Evolutionary conservation across 2,113 vertebrate genomes (phyloP), one percentile per base, ranked within the genome.

Genomic region (Hippoglossus stenolepis): DNA sequence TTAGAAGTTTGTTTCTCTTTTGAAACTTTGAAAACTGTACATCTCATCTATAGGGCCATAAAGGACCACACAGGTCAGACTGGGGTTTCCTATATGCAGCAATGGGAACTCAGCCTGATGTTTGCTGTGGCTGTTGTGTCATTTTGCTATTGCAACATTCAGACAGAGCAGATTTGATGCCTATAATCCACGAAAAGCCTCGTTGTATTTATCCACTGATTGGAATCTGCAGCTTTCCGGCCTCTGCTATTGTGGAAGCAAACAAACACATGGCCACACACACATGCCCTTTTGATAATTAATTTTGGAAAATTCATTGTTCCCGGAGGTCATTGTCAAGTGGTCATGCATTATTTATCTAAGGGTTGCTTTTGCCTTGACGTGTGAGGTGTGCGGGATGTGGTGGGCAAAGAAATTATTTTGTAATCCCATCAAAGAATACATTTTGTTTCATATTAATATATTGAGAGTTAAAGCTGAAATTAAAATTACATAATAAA

Each of bases 271-370:
- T 76, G 63, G 65, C 61, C 54, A 74, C 69, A 56, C 81, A 38
- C 35, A 38, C 35, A 38, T 38, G 68, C 75, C 68, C 84, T 84
- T 24, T 80, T 80, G 64, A 85, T 87, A 67, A 91, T 88, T 82
- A 21, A 77, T 79, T 76, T 66, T 24, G n/a, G 61, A 70, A 70
- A 85, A 82, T 71, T 62, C 63, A 80, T 85, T 85, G 75, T 79
- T 65, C 20, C 20, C 28, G 58, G 35, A 73, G 69, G 73, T 79
- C 72, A 81, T 59, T 77, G 58, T 75, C 77, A 86, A 80, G 49
- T 67, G 43, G 8, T 43, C 31, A 56, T 81, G 73, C 53, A 78
- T 87, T 80, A 75, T 86, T 86, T 45, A 83, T 62, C 43, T 5
- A 17, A 45, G 17, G 65, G 12, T 43, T 43, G 40, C 12, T 43